Evolutionary conservation across 2,797 vertebrate species (phyloP).

Genomic region (Microctenopoma lineatum): DNA sequence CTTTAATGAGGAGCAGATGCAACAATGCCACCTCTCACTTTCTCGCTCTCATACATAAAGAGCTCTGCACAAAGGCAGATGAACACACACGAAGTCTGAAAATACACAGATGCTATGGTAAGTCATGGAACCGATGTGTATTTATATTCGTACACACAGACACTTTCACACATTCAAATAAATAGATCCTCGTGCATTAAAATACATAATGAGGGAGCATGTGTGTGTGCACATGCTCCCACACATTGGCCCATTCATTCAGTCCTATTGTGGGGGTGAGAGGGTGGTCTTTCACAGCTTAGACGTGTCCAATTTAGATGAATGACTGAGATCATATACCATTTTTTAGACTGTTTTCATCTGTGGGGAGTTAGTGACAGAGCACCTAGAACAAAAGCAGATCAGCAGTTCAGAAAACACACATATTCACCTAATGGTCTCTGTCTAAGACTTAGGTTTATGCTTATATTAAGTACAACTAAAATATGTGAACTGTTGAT

Average conservation of each 20-base stretch:
- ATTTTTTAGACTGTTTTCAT: conserved; percentile 65
- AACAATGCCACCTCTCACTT: conserved; percentile 71
- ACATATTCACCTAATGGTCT: conserved; percentile 1
- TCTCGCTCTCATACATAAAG: conserved; percentile 46
- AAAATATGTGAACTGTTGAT: no score
- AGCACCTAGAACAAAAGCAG: conserved; percentile 22
- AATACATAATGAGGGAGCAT: conserved; percentile 8
- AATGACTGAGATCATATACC: conserved; percentile 75
- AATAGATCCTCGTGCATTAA: conserved; percentile 18
- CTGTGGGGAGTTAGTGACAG: conserved; percentile 47
- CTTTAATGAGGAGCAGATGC: conserved; percentile 88
- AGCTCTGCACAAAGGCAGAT: conserved; percentile 16
- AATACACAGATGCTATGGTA: conserved; percentile 27
- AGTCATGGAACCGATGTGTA: conserved; percentile 16
- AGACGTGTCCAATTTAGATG: conserved; percentile 73
- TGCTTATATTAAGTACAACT: no score
- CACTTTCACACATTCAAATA: conserved; percentile 6
- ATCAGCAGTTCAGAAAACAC: conserved; percentile 14
- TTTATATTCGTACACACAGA: conserved; percentile 26
- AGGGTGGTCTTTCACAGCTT: conserved; percentile 62
- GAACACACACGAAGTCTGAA: conserved; percentile 19
- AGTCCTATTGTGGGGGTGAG: conserved; percentile 6
- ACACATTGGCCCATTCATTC: conserved; percentile 53
- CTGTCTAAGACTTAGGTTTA: no score
- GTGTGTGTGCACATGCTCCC: conserved; percentile 14